phyloP scores from a whole-genome alignment of 2,888 invertebrate species.

The Baronia brevicornis region DNA sequence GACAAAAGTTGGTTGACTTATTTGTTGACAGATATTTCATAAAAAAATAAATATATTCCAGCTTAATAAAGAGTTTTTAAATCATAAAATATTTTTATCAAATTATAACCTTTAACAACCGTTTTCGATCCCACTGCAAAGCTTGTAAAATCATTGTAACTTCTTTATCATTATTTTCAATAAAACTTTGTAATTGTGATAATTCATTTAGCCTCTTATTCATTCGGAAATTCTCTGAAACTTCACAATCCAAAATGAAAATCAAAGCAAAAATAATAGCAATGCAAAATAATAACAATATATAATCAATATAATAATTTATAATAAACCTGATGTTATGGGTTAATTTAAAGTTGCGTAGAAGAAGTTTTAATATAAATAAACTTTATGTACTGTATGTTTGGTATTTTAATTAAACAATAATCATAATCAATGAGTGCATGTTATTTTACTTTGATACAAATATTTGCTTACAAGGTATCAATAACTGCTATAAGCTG shows the following conservation, averaged over 20 bases:
- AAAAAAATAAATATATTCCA: conserved; percentile 2
- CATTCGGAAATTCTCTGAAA: conserved; percentile 26
- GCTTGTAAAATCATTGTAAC: conserved; percentile 52
- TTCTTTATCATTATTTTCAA: conserved; percentile 43
- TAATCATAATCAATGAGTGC: too few species aligned
- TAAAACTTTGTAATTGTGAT: conserved; percentile 33
- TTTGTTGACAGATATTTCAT: conserved; percentile 3
- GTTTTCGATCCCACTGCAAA: conserved; percentile 54
- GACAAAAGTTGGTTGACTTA: too few species aligned
- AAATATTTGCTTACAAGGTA: too few species aligned
- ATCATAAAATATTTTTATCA: not conserved
- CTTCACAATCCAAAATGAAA: not conserved
- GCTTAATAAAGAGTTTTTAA: conserved; percentile 1
- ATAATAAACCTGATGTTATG: too few species aligned
- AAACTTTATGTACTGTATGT: too few species aligned
- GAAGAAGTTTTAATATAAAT: too few species aligned
- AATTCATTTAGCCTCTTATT: conserved; percentile 37
- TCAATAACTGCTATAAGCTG: too few species aligned
- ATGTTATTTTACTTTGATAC: too few species aligned
- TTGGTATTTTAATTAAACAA: too few species aligned
- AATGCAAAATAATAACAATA: too few species aligned
- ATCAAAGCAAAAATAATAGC: not conserved
- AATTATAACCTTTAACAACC: conserved; percentile 39
- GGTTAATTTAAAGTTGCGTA: too few species aligned
- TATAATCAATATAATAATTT: too few species aligned